Evolutionary conservation across 1,140 invertebrate species (phyloP).

Genomic region (Drosophila tani): DNA sequence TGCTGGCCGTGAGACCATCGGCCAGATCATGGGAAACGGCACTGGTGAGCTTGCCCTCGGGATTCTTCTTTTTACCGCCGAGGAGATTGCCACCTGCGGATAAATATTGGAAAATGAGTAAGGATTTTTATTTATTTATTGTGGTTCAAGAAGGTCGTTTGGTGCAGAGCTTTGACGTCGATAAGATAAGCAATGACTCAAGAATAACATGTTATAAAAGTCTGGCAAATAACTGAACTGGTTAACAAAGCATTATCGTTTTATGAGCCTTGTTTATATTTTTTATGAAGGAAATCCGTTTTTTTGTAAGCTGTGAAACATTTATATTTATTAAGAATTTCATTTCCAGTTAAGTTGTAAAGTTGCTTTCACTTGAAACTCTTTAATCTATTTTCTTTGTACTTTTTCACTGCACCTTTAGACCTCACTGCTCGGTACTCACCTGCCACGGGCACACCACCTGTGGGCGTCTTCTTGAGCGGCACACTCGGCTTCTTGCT

Average conservation of each 20-base stretch:
- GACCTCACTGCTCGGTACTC: slow-evolving; percentile 18
- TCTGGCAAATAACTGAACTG: background rate
- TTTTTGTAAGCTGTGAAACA: background rate
- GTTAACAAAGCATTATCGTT: background rate
- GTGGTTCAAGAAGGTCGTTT: background rate
- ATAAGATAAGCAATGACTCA: slow-evolving; percentile 3
- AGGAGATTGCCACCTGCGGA: slow-evolving; percentile 85
- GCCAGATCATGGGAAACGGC: slow-evolving; percentile 77
- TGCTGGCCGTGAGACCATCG: slow-evolving; percentile 75
- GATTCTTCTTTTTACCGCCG: slow-evolving; percentile 87
- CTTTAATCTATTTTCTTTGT: too few relatives aligned
- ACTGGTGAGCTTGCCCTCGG: slow-evolving; percentile 79
- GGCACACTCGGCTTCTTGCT: slow-evolving; percentile 88
- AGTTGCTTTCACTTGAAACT: too few relatives aligned
- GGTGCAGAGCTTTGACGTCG: background rate
- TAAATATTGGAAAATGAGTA: slow-evolving; percentile 4
- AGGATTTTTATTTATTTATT: background rate
- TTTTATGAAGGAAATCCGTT: background rate
- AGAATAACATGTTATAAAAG: background rate
- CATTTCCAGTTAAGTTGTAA: too few relatives aligned
- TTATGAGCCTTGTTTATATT: background rate
- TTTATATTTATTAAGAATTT: too few relatives aligned
- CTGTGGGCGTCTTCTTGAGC: slow-evolving; percentile 88
- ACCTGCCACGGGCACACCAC: slow-evolving; percentile 85
- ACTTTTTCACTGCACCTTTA: background rate